Evolutionary conservation across 2,113 vertebrate species (phyloP), one percentile per base, ranked within the genome.

Genomic region (Camelus dromedarius): DNA sequence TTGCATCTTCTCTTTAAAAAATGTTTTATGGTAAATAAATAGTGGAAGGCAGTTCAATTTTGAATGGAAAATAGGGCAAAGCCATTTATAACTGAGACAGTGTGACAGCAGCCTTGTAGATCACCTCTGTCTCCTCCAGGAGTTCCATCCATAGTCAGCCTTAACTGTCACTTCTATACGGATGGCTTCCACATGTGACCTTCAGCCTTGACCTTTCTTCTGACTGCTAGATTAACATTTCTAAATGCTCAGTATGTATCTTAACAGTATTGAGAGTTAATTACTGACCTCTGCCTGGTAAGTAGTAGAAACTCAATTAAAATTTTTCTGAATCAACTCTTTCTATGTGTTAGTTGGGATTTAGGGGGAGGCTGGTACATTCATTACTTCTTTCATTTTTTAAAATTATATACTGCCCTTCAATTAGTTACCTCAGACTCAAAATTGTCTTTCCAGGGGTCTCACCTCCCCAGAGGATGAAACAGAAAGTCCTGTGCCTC

Each of bases 221-320:
- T 38, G 35, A 64, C 62, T 22, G 16, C 20, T 67, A 58, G 14
- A 35, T 13, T 42, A 88, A 32, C 52, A 87, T 85, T 93, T 93
- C 20, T 60, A 77, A 82, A 90, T 64, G 28, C 7, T 75, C 35
- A 3, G 1, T 60, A 38, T 58, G 4, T 70, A 3, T 3, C 48
- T 76, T 95, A 38, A 70, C 11, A 35, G 91, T 19, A 46, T 52
- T 50, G 64, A 94, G 88, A 85, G 14, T 69, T 81, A 52, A 67
- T 76, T 94, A 35, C 28, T 77, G 62, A 50, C 6, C 14, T 95
- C 30, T 82, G 28, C 26, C 13, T 93, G 24, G 2, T 83, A 89
- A 79, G 15, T 79, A 58, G 54, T 54, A 96, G 80, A 93, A 86
- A 76, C 16, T 79, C n/a, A 92, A 38, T 48, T 79, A 54, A 94